Conservation (phyloP, 2,888 invertebrate species). For the Leptinotarsa juncta region DNA sequence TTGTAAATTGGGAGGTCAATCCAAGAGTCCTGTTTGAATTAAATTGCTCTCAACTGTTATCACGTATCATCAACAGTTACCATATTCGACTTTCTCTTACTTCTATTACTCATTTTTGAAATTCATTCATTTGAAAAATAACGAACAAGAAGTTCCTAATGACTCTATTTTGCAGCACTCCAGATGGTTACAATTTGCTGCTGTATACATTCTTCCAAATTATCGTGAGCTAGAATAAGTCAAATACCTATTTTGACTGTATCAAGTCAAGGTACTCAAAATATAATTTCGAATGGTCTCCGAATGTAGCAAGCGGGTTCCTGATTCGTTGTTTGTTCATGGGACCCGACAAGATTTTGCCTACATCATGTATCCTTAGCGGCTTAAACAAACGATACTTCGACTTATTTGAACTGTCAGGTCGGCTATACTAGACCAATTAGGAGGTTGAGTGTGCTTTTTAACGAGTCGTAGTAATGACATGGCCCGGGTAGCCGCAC, state of each 20-base stretch:
- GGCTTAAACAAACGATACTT: slow-evolving; percentile 54
- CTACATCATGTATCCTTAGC: slow-evolving; percentile 47
- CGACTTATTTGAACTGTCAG: slow-evolving; percentile 55
- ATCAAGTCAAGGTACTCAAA: not conserved
- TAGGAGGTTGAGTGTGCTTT: slow-evolving; percentile 61
- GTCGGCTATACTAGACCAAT: slow-evolving; percentile 59
- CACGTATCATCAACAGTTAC: too few relatives aligned
- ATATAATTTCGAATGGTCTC: slow-evolving; percentile 1
- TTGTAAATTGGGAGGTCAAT: too few relatives aligned
- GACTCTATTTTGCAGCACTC: too few relatives aligned
- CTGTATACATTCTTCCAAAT: too few relatives aligned
- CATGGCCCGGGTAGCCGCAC: slow-evolving; percentile 59
- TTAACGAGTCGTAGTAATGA: slow-evolving; percentile 63
- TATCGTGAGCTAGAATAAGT: not conserved
- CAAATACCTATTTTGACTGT: slow-evolving; percentile 7
- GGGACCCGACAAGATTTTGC: slow-evolving; percentile 44
- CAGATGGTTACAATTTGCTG: too few relatives aligned
- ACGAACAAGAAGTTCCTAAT: too few relatives aligned
- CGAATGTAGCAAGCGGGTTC: slow-evolving; percentile 31
- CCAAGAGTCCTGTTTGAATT: too few relatives aligned
- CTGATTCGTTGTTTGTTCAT: slow-evolving; percentile 37
- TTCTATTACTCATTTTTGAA: too few relatives aligned
- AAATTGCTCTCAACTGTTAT: too few relatives aligned
- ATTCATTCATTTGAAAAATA: too few relatives aligned
- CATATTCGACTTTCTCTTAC: too few relatives aligned